Base-by-base conservation (phyloP, 1,140 invertebrate species). In the Formica exsecta region DNA sequence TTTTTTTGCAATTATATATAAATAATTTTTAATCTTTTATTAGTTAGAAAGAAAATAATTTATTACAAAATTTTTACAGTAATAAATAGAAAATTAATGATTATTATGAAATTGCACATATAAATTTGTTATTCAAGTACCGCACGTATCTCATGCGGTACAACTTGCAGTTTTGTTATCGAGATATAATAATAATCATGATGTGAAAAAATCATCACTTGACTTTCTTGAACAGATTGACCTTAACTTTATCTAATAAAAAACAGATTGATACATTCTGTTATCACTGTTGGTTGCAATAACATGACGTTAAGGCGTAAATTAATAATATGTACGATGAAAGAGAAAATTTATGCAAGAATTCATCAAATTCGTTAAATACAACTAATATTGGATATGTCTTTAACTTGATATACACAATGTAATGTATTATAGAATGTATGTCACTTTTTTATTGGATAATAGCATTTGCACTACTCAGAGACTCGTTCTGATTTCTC, bases 381-480 rank as follows among this genome's bases (percentile, higher is more conserved):
- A 11, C 32, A 13, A 44, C 6, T 2, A 54, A 51, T 36, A 22
- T 7, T 25, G 7, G 22, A 0, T 22, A 22, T 41, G 11, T 1
- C 6, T 57, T 13, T 22, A 74, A 32, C 8, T 29, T 3, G 16
- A 22, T 22, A 19, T 62, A 65, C 16, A 13, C 11, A 25, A 44
- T 22, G 13, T 29, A 22, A 75, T 8, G 3, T 41, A 59, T 8
- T 1, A n/a, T 75, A 25, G 2, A 11, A 25, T 44, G 22, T 61
- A 11, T 5, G 0, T 44, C 16, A 9, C 36, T 22, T 44, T 41
- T 16, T 29, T 29, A 76, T 76, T 41, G 16, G 62, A 62, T 79
- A 79, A 79, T 51, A 65, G 29, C 75, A 79, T 38, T 79, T 51
- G 61, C 13, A 25, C 16, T 22, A 4, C 7, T 75, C 2, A 44